These are phyloP conservation scores for Spodoptera exigua DNA, from an alignment of 2,888 invertebrate species.

Conservation along the genomic window DNA sequence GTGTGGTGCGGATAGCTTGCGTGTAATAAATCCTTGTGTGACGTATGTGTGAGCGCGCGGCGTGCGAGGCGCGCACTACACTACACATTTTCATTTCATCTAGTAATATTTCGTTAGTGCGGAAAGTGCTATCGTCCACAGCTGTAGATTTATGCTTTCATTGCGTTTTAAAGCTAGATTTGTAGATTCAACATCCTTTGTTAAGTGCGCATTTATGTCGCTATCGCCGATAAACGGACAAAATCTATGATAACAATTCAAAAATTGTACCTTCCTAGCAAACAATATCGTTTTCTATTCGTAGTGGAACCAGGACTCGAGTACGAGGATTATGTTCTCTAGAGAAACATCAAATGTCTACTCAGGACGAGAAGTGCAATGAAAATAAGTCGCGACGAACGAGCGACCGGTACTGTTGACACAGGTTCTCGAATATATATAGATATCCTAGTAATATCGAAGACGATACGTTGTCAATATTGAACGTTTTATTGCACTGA, in stretches of 20 bases:
- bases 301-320: too few relatives aligned
- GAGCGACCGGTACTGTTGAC: slow-evolving; percentile 37
- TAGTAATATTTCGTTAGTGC: slow-evolving; percentile 50
- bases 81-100: slow-evolving; percentile 52
- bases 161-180: slow-evolving; percentile 36
- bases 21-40: slow-evolving; percentile 55
- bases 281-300: not conserved
- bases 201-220: not conserved
- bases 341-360: slow-evolving; percentile 7
- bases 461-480: slow-evolving; percentile 35
- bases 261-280: not conserved
- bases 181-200: slow-evolving; percentile 15
- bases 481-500: slow-evolving; percentile 39
- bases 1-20: slow-evolving; percentile 44
- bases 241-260: not conserved
- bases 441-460: slow-evolving; percentile 29
- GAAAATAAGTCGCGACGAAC: slow-evolving; percentile 38
- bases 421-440: slow-evolving; percentile 42
- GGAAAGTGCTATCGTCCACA: slow-evolving; percentile 33
- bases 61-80: slow-evolving; percentile 38
- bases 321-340: slow-evolving; percentile 12
- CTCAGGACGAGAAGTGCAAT: slow-evolving; percentile 23
- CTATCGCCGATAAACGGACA: not conserved
- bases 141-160: slow-evolving; percentile 43
- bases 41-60: slow-evolving; percentile 33